Evolutionary conservation across 2,113 vertebrate species (phyloP).

Genomic region (Gallinago media): DNA sequence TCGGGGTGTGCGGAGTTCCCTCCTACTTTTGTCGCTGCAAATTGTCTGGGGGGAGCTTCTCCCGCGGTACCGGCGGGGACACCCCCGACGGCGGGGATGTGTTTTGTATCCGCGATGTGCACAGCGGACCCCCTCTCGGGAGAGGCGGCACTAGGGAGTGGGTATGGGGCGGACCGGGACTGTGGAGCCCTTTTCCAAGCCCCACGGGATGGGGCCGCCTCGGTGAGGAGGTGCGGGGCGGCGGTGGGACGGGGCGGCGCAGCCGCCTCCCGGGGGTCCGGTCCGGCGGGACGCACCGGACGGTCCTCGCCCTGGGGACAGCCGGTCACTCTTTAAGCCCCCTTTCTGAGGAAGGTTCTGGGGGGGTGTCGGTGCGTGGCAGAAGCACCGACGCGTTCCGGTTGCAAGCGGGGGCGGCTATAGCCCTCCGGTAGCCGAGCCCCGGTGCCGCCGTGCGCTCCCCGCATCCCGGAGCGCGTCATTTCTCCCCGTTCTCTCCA

Average conservation of each 20-base stretch:
- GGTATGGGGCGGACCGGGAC: not conserved
- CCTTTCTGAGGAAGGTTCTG: accelerated
- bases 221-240: not conserved
- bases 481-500: not conserved
- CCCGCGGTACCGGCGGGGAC: not conserved
- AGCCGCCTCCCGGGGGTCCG: not conserved
- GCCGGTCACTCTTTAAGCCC: not conserved
- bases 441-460: not conserved
- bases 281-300: not conserved
- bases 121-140: accelerated
- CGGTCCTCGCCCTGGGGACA: not conserved
- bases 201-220: not conserved
- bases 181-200: not conserved
- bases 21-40: not conserved
- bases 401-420: not conserved
- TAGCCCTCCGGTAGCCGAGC: not conserved
- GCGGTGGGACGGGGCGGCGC: not conserved
- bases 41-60: not conserved
- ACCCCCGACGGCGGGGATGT: not conserved
- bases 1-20: too few species aligned
- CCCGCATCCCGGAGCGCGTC: not conserved
- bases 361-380: not conserved
- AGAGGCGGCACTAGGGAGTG: not conserved
- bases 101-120: accelerated
- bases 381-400: not conserved